Base-by-base conservation (phyloP, 2,888 invertebrate species). In the Ceraclea dissimilis region DNA sequence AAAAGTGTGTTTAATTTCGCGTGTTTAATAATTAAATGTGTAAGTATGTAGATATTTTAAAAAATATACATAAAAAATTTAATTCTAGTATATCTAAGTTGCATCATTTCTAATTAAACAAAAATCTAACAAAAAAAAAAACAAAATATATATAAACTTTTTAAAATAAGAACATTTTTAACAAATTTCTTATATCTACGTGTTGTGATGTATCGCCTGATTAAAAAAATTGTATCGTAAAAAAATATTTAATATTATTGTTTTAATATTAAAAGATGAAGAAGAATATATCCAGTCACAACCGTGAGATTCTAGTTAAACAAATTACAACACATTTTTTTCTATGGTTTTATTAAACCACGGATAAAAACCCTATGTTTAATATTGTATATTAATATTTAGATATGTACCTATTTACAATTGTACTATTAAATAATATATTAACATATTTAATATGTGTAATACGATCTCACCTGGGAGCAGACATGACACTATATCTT, bases 301-400 rank as follows among this genome's bases (percentile, higher is more conserved):
- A 21, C 54, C 43, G 51, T 49, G 56, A 55, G 53, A 58, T 53
- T 58, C 55, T 58, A 60, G 54, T 58, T 60, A 60, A 60, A 56
- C 54, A 49, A 60, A 60, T 60, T 60, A 13, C 16, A 39, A 39
- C 39, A 39, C 39, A 8, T 31, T 39, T 39, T 39, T 39, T 8
- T 39, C 39, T 39, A 39, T 39, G 39, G 39, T 39, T 5, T 39
- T n/a, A n/a, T 5, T 39, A n/a, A 39, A 39, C 39, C 39, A 39
- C 39, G 13, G 54, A 54, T 26, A 48, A 51, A 51, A 34, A 51
- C 51, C 51, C 43, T 51, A 51, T 43, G 34, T 21, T 51, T 34
- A 8, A 39, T 16, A 6, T 4, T 26, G 10, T 26, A 6, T 6
- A 6, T 8, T 39, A 39, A 39, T 39, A 39, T 5, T 39, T 39